Evolutionary conservation across 1,140 invertebrate genomes (phyloP), one percentile per base, ranked within the genome.

Genomic region (Macrobrachium nipponense): DNA sequence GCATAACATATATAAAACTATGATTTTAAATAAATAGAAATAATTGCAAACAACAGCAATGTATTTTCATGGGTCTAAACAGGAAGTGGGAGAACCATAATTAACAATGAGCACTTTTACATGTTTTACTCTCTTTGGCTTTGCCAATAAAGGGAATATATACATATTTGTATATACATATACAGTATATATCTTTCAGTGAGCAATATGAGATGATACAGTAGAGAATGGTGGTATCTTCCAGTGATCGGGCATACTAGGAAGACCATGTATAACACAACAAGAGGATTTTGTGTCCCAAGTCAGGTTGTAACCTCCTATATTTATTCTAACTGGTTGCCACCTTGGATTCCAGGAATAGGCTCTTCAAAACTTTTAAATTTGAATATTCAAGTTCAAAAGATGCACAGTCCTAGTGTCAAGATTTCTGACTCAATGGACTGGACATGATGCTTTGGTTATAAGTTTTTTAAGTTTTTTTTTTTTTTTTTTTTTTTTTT

Each of bases 1-100:
- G 44, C 66, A 80, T 80, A 64, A 64, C 68, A 81, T 62, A 81
- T 77, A 43, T 61, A 64, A 62, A 61, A 60, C 68, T 59, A 82
- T 61, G 59, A 82, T 64, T 80, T 80, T 27, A 80, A 80, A 80
- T 80, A 80, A 80, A 80, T 80, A 80, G 68, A 80, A 68, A 44
- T 68, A 64, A 68, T 64, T 64, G 68, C 79, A 80, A 80, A 80
- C 80, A 81, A 81, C 72, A 72, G 58, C 51, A 51, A 51, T 51
- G 51, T 81, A 66, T 51, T 70, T 51, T 81, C 80, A 81, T 27
- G 61, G 81, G 73, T 83, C 64, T 44, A 83, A 83, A 18, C 64
- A 36, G n/a, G 23, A 44, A 60, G 60, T 23, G 60, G 70, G 75
- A 82, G 80, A 82, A 82, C 80, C 80, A 82, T 36, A 17, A 80